Percentiles rank a stretch among this genome's conserved stretches.
Conservation (phyloP, 2,113 vertebrate genomes). For the Solea senegalensis region DNA sequence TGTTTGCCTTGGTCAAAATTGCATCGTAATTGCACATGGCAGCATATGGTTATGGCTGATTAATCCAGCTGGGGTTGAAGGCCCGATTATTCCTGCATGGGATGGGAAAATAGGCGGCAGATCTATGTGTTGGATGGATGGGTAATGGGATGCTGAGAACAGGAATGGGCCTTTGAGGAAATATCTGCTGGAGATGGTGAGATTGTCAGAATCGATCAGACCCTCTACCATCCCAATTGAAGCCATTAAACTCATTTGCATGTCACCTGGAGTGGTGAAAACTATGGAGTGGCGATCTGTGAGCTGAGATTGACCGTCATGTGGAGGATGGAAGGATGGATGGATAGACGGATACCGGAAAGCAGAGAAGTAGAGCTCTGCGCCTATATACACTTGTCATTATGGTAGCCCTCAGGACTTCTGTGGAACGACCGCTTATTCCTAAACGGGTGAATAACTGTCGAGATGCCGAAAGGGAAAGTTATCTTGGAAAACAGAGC, state of each 20-base stretch:
- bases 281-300: no score
- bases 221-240: constrained; percentile 30
- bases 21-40: constrained; percentile 75
- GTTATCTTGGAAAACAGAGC: no score
- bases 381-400: no score
- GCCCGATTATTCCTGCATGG: constrained; percentile 70
- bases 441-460: no score
- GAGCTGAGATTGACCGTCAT: no score
- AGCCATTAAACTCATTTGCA: constrained; percentile 63
- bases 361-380: no score
- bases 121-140: constrained; percentile 56
- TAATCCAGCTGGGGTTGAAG: constrained; percentile 78
- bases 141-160: constrained; percentile 60
- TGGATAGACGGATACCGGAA: no score
- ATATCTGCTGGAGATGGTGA: constrained; percentile 66
- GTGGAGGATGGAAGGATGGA: no score
- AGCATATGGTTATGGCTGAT: constrained; percentile 84
- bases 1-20: constrained; percentile 79
- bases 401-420: no score
- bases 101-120: constrained; percentile 69
- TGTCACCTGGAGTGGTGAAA: constrained; percentile 22
- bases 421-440: no score
- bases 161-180: constrained; percentile 70
- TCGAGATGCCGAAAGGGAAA: no score
- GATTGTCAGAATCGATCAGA: constrained; percentile 73